Evolutionary conservation across 2,888 invertebrate species (phyloP).

Genomic region (Orthosia gracilis): DNA sequence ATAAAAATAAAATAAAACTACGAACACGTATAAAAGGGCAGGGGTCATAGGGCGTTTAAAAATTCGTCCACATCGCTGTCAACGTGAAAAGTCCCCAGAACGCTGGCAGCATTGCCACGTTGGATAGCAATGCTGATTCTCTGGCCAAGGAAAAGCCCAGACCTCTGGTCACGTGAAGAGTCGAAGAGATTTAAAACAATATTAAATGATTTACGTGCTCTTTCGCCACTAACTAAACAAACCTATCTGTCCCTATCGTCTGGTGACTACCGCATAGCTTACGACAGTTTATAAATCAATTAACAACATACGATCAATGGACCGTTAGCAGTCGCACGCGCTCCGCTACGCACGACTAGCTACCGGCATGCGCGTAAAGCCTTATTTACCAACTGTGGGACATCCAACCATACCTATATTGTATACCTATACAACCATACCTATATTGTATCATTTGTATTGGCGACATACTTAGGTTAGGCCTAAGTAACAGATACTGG

Average conservation of each 20-base stretch:
- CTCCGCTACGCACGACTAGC: constrained; percentile 77
- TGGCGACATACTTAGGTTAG: too few species aligned
- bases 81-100: too few species aligned
- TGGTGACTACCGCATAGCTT: constrained; percentile 3
- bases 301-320: constrained; percentile 61
- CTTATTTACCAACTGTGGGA: constrained; percentile 42
- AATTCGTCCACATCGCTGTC: too few species aligned
- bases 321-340: constrained; percentile 65
- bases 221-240: neutral
- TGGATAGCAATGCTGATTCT: too few species aligned
- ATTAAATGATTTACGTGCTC: neutral
- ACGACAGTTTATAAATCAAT: constrained; percentile 63
- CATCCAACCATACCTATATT: neutral
- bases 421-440: neutral
- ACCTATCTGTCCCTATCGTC: neutral
- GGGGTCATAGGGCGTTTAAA: too few species aligned
- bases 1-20: too few species aligned
- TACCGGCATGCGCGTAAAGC: constrained; percentile 71
- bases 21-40: too few species aligned
- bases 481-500: too few species aligned
- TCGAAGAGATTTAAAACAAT: too few species aligned
- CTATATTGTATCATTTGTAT: neutral
- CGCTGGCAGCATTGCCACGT: too few species aligned
- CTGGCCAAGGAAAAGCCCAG: too few species aligned
- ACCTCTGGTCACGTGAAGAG: too few species aligned